Percentiles rank a stretch among this genome's conserved stretches.
phyloP scores from a whole-genome alignment of 2,888 invertebrate genomes.

The Ferdinandea cuprea region DNA sequence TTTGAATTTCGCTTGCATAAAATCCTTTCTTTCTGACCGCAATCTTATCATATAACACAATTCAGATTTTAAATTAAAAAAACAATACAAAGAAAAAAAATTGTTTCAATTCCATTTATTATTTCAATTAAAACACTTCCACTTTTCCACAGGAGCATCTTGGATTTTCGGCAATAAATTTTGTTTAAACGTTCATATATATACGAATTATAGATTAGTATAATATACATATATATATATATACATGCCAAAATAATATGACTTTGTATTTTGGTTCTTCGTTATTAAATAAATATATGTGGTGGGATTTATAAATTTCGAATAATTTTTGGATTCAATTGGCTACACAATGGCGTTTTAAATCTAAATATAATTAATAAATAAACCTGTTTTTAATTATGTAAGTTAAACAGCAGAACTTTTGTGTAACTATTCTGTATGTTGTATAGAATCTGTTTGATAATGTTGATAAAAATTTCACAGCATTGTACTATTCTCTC shows the following conservation, averaged over 20 bases:
- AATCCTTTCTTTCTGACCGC: no score
- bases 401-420: neutral
- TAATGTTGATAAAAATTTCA: conserved; percentile 11
- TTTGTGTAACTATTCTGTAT: conserved; percentile 5
- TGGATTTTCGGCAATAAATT: conserved; percentile 14
- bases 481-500: conserved; percentile 24
- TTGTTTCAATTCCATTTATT: conserved; percentile 26
- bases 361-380: no score
- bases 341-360: conserved; percentile 10
- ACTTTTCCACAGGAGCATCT: conserved; percentile 30
- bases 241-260: conserved; percentile 13
- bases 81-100: neutral
- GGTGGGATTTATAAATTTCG: conserved; percentile 39
- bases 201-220: conserved; percentile 1
- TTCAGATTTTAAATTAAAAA: neutral
- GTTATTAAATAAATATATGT: conserved; percentile 32
- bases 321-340: conserved; percentile 5
- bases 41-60: no score
- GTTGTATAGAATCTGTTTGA: conserved; percentile 8
- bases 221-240: conserved; percentile 9
- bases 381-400: conserved; percentile 2
- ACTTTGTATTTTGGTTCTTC: neutral
- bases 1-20: no score
- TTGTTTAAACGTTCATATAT: conserved; percentile 6
- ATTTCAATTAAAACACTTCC: conserved; percentile 42